Conservation (phyloP, 2,797 vertebrate species). For the Ctenopoma multispine region DNA sequence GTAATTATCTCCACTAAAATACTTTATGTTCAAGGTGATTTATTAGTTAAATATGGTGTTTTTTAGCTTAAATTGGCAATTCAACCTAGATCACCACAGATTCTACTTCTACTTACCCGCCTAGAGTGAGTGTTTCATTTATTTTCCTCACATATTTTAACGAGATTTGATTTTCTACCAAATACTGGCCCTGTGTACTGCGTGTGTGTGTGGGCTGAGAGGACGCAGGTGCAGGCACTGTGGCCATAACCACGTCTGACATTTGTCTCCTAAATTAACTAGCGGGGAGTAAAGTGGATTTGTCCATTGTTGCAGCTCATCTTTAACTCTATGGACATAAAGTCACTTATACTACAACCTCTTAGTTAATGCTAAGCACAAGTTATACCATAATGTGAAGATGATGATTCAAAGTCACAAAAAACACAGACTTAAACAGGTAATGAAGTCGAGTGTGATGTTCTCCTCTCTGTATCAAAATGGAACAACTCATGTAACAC, state of each 20-base stretch:
- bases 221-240: background rate
- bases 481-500: background rate
- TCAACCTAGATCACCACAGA: background rate
- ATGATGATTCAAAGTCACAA: background rate
- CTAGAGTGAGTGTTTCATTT: background rate
- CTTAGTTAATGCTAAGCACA: background rate
- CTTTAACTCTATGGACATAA: background rate
- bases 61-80: background rate
- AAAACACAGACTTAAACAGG: background rate
- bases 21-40: background rate
- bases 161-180: background rate
- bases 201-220: background rate
- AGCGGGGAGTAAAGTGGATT: background rate
- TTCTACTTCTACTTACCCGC: background rate
- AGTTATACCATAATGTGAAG: conserved; percentile 10
- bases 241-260: background rate
- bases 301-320: conserved; percentile 9
- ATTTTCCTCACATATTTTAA: background rate
- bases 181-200: background rate
- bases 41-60: background rate
- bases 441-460: too few species aligned
- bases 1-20: background rate
- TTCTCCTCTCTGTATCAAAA: background rate
- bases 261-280: conserved; percentile 15
- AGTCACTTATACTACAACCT: background rate